Evolutionary conservation across 2,797 vertebrate genomes (phyloP).

Genomic region (Ctenopoma kingsleyae): DNA sequence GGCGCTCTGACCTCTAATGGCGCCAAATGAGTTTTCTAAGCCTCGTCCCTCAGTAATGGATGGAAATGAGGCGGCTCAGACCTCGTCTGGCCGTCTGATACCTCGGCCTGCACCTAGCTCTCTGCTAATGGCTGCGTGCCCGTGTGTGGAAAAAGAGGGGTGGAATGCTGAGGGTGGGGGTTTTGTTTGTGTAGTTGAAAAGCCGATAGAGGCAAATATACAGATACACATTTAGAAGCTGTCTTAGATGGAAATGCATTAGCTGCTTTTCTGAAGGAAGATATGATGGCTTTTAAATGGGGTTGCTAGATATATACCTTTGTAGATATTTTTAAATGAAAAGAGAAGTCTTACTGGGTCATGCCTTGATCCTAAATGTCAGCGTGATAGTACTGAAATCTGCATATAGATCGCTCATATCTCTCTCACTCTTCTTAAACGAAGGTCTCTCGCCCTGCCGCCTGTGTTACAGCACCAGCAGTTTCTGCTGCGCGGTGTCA

Average conservation of each 20-base stretch:
- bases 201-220: conserved; percentile 19
- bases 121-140: conserved; percentile 25
- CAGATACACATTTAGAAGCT: conserved; percentile 19
- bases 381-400: not conserved
- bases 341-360: too few relatives aligned
- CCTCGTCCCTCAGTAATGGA: conserved; percentile 40
- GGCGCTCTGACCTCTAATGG: conserved; percentile 36
- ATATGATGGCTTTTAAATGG: too few relatives aligned
- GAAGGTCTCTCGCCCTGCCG: not conserved
- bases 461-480: not conserved
- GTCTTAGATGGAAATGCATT: not conserved
- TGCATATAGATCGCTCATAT: not conserved
- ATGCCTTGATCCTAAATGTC: too few relatives aligned
- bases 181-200: conserved; percentile 14
- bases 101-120: conserved; percentile 35
- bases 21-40: conserved; percentile 44
- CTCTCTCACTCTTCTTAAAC: not conserved
- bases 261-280: too few relatives aligned
- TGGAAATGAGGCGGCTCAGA: conserved; percentile 53
- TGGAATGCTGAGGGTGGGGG: conserved; percentile 15
- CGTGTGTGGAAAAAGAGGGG: conserved; percentile 16
- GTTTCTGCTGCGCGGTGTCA: not conserved
- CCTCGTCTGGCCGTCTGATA: conserved; percentile 50
- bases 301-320: too few relatives aligned
- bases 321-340: too few relatives aligned